phyloP scores from a whole-genome alignment of 2,113 vertebrate genomes.

The human region GRCh38 chr3:141995001-141995500 shows the following conservation, averaged over 20 bases:
- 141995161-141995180: background rate
- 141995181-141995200: background rate
- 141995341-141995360: background rate
- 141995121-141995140: slow-evolving; percentile 92
- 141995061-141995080: slow-evolving; percentile 89
- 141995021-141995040: slow-evolving; percentile 86
- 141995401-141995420: slow-evolving; percentile 14
- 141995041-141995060: slow-evolving; percentile 88
- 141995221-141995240: background rate
- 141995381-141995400: background rate
- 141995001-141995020: slow-evolving; percentile 80
- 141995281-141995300: background rate
- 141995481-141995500: background rate
- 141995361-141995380: background rate
- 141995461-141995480: background rate
- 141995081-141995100: slow-evolving; percentile 88
- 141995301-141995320: background rate
- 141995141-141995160: slow-evolving; percentile 80
- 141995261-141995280: background rate
- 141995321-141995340: background rate
- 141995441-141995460: slow-evolving; percentile 38
- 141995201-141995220: background rate
- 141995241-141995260: background rate
- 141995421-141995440: slow-evolving; percentile 16
- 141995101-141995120: slow-evolving; percentile 86